Percentiles rank a stretch among this genome's conserved stretches.
Conservation (phyloP, 2,888 invertebrate genomes). For the Thysanoteuthis rhombus region DNA sequence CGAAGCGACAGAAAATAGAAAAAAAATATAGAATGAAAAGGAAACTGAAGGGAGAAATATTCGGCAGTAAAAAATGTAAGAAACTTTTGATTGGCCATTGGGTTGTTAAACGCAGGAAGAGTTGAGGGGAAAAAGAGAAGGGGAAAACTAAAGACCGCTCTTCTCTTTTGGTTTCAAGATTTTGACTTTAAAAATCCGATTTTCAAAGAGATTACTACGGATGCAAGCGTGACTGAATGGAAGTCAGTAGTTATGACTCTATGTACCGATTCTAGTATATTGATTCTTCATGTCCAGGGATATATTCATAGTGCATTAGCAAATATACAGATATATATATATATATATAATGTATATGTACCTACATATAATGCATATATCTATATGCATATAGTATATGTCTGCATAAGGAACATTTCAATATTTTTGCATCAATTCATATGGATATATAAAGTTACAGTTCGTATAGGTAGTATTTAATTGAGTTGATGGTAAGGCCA, state of each 20-base stretch:
- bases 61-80: neutral
- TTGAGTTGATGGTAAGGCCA: too few relatives aligned
- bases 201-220: neutral
- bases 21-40: neutral
- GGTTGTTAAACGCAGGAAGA: neutral
- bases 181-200: neutral
- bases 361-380: neutral
- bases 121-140: neutral
- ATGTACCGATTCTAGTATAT: too few relatives aligned
- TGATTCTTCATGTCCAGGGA: accelerated
- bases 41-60: neutral
- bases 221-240: neutral
- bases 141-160: neutral
- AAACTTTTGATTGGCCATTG: neutral
- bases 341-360: neutral
- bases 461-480: too few relatives aligned
- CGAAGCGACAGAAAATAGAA: neutral
- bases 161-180: neutral
- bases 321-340: too few relatives aligned
- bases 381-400: neutral
- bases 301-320: too few relatives aligned
- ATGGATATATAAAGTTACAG: too few relatives aligned
- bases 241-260: neutral
- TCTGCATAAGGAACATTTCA: too few relatives aligned
- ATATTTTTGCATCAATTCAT: too few relatives aligned